These are phyloP conservation scores for Ceyx margarethae DNA, from an alignment of 2,113 vertebrate genomes.

Conservation along the genomic window DNA sequence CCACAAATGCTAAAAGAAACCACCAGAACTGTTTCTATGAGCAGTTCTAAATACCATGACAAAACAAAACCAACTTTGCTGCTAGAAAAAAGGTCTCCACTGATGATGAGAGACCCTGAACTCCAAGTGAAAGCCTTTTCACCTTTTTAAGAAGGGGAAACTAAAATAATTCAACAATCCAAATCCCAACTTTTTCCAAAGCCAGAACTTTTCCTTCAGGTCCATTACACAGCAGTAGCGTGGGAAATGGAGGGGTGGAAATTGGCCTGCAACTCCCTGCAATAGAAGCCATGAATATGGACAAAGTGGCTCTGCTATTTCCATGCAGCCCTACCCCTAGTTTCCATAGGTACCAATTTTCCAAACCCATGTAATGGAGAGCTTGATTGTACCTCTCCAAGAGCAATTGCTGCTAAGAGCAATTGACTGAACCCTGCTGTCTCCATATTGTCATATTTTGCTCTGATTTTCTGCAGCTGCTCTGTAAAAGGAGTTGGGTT, in stretches of 20 bases:
- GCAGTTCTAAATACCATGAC: not conserved
- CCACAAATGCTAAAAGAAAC: not conserved
- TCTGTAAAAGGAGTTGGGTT: not conserved
- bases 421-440: not conserved
- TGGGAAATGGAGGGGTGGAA: not conserved
- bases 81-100: not conserved
- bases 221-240: accelerated
- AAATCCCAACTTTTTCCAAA: not conserved
- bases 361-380: not conserved
- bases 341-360: not conserved
- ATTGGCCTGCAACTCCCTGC: not conserved
- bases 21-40: not conserved
- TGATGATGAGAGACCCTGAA: not conserved
- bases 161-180: not conserved
- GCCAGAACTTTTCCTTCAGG: not conserved
- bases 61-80: not conserved
- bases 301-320: not conserved
- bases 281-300: not conserved
- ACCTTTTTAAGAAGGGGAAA: not conserved
- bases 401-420: not conserved
- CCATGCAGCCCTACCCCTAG: not conserved
- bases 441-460: not conserved
- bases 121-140: not conserved
- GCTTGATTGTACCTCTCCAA: slow-evolving; percentile 1
- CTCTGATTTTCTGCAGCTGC: not conserved